Evolutionary conservation across 2,113 vertebrate species (phyloP), one percentile per base, ranked within the genome.

Genomic region (Varanus komodoensis): DNA sequence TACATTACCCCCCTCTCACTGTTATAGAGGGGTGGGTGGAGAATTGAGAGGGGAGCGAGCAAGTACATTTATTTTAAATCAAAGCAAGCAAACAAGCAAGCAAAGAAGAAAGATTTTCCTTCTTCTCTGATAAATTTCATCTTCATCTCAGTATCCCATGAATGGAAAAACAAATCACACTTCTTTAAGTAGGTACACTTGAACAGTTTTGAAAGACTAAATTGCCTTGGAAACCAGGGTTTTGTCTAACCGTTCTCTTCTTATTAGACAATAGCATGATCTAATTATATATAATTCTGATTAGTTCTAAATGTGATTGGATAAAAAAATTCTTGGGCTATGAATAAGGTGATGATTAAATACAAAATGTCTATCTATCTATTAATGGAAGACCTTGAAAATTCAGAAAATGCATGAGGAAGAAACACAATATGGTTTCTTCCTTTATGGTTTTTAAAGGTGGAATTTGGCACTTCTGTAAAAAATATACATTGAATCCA

Each of bases 221-320:
- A 96, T 96, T 94, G 87, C 93, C 94, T 94, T 92, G 93, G 93
- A 95, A 95, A 96, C 90, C 7, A 57, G 82, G 87, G 67, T 77
- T 94, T 95, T 94, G 90, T 86, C 84, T 89, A 89, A 94, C 82
- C 90, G 78, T 91, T 91, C 91, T 94, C 91, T 79, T 93, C 78
- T 91, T 95, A 93, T 95, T 94, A 92, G 95, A 96, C 91, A 94
- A 90, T 57, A 92, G 87, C 92, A 91, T 57, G 67, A 87, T 90
- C 67, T 95, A 89, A 95, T 94, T 91, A 92, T 89, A 69, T 83
- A 92, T 52, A 91, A 78, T 92, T 90, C 91, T 87, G 91, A 92
- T 94, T 93, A 86, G n/a, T 86, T 88, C 73, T 89, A 93, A 92
- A 91, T 92, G 92, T 89, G 87, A 91, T 93, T 91, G 85, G 38